These are phyloP conservation scores for Sparidentex hasta DNA, from an alignment of 2,797 vertebrate genomes.

Conservation along the genomic window DNA sequence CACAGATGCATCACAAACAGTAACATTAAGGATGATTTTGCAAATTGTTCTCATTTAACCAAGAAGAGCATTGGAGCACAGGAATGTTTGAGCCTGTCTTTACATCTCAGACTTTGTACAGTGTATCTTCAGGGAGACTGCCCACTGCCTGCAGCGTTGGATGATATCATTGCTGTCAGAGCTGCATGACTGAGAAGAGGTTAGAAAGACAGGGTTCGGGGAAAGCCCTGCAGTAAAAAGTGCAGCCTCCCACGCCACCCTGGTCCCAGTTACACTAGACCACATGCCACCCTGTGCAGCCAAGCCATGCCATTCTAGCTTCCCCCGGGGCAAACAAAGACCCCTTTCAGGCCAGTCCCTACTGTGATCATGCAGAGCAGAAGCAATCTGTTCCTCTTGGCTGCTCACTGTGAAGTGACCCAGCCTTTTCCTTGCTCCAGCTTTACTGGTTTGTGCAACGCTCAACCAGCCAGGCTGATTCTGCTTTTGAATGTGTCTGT, in stretches of 20 bases:
- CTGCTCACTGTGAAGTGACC: constrained; percentile 80
- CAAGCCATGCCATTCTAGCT: constrained; percentile 70
- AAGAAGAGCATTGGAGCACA: background rate
- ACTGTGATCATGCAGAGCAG: constrained; percentile 79
- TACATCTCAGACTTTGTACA: constrained; percentile 35
- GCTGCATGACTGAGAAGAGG: constrained; percentile 55
- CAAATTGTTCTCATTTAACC: constrained; percentile 45
- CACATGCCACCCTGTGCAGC: constrained; percentile 77
- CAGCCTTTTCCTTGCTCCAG: constrained; percentile 62
- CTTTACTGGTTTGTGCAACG: constrained; percentile 43
- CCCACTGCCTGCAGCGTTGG: constrained; percentile 33
- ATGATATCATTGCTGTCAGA: constrained; percentile 67
- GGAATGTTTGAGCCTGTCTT: constrained; percentile 14
- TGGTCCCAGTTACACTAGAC: constrained; percentile 64
- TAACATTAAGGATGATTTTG: constrained; percentile 24
- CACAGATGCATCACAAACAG: constrained; percentile 14
- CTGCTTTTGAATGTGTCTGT: constrained; percentile 47
- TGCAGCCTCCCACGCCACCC: constrained; percentile 63
- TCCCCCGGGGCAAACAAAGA: constrained; percentile 80
- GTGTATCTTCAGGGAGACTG: constrained; percentile 35
- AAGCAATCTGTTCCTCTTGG: constrained; percentile 84
- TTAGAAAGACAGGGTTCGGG: constrained; percentile 30
- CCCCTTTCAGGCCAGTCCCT: constrained; percentile 78
- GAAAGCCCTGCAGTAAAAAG: constrained; percentile 56
- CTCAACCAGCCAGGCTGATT: constrained; percentile 42